A percentile compares a stretch with the other conserved stretches of the same genome.
Evolutionary conservation across 2,888 invertebrate species (phyloP).

Genomic region (Drosophila stalkeri): DNA sequence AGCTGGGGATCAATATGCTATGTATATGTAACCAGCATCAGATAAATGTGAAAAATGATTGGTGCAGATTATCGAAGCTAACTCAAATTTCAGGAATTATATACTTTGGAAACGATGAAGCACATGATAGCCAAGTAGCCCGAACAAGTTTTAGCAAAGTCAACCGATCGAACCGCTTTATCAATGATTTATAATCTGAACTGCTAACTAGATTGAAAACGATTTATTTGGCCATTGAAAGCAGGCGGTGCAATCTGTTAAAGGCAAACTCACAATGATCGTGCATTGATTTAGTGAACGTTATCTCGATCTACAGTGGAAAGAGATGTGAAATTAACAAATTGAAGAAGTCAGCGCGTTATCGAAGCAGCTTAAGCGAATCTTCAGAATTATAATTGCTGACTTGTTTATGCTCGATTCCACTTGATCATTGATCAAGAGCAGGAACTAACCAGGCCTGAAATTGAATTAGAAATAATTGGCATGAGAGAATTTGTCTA

Average conservation of each 20-base stretch:
- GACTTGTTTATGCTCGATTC: neutral
- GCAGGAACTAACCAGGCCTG: neutral
- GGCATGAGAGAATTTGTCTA: neutral
- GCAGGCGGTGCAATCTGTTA: constrained; percentile 13
- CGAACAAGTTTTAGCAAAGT: neutral
- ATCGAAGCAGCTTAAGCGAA: neutral
- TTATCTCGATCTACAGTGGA: constrained; percentile 3
- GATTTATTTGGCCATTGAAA: constrained; percentile 18
- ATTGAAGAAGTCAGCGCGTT: constrained; percentile 1
- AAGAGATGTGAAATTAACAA: neutral
- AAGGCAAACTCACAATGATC: constrained; percentile 12
- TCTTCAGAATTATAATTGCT: neutral
- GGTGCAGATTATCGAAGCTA: neutral
- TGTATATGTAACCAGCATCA: constrained; percentile 1
- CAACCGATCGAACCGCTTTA: constrained; percentile 8
- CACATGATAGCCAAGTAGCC: neutral
- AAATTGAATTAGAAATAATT: neutral
- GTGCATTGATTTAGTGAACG: neutral
- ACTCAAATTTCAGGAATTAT: constrained; percentile 8
- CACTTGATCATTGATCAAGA: neutral
- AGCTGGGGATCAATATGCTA: constrained; percentile 1
- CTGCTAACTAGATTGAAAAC: constrained; percentile 6
- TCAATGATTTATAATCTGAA: constrained; percentile 10
- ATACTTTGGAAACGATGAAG: neutral
- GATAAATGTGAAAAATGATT: constrained; percentile 10